phyloP scores from a whole-genome alignment of 2,113 vertebrate genomes.

The Tamias sibiricus region DNA sequence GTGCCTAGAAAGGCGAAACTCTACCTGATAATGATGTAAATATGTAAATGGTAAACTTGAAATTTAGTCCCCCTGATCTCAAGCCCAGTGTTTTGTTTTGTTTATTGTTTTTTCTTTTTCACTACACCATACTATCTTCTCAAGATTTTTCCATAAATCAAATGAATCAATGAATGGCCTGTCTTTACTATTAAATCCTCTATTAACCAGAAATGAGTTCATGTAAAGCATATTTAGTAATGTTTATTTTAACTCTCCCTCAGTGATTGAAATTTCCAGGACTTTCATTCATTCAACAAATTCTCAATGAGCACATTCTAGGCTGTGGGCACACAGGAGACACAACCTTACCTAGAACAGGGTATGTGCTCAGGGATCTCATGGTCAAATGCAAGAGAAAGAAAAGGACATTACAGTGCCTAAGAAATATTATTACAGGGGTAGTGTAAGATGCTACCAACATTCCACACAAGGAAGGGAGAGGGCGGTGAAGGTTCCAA shows the following conservation, averaged over 20 bases:
- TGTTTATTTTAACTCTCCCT: constrained; percentile 24
- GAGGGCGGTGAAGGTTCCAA: neutral
- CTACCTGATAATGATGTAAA: neutral
- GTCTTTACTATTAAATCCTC: neutral
- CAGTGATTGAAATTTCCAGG: neutral
- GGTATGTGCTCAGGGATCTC: neutral
- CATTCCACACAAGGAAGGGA: neutral
- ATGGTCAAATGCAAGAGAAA: neutral
- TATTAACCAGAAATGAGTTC: constrained; percentile 17
- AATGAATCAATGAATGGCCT: neutral
- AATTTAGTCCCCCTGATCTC: neutral
- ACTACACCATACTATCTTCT: neutral
- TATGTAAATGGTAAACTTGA: neutral
- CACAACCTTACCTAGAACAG: neutral
- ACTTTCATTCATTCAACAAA: neutral
- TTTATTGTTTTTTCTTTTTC: neutral
- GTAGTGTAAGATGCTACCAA: neutral
- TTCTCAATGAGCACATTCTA: neutral
- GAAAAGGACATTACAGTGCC: neutral
- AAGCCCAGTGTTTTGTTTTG: neutral
- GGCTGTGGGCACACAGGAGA: neutral
- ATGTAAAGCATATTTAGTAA: neutral
- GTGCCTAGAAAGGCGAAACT: neutral
- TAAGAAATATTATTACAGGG: neutral
- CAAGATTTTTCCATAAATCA: constrained; percentile 12